Evolutionary conservation across 2,888 invertebrate species (phyloP).

Genomic region (Cosmia pyralina): DNA sequence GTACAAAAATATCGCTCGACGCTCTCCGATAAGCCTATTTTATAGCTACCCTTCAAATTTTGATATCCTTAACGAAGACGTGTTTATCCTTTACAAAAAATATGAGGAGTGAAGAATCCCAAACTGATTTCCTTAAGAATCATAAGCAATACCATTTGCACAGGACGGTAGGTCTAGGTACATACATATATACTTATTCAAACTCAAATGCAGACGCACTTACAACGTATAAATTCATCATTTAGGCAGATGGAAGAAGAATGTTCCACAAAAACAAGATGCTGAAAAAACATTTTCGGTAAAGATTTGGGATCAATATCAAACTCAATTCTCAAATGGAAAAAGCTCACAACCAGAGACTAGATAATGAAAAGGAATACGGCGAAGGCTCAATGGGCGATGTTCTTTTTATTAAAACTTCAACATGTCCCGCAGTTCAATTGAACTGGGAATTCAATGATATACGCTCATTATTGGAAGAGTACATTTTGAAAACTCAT

Average conservation of each 20-base stretch:
- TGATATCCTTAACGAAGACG: constrained; percentile 56
- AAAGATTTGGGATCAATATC: constrained; percentile 60
- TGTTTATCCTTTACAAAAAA: constrained; percentile 57
- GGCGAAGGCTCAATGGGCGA: constrained; percentile 54
- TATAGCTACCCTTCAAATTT: constrained; percentile 68
- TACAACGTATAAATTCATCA: constrained; percentile 34
- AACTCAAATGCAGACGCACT: constrained; percentile 12
- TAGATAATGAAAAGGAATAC: constrained; percentile 69
- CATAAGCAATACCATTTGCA: constrained; percentile 30
- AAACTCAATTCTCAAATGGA: constrained; percentile 65
- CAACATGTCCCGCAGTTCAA: constrained; percentile 67
- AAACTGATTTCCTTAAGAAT: constrained; percentile 41
- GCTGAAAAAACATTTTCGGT: constrained; percentile 22
- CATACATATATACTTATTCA: background rate
- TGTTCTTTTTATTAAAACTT: constrained; percentile 67
- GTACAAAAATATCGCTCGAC: constrained; percentile 64
- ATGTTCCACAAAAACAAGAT: constrained; percentile 6
- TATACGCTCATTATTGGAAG: constrained; percentile 67
- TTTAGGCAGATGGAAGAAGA: constrained; percentile 19
- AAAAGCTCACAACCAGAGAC: constrained; percentile 64
- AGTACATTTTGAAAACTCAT: constrained; percentile 66
- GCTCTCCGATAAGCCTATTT: constrained; percentile 69
- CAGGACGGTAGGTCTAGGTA: background rate
- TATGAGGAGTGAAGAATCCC: constrained; percentile 37
- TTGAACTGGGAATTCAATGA: constrained; percentile 72